Percentiles rank a stretch among this genome's conserved stretches.
Conservation (phyloP, 2,888 invertebrate species). For the Lithodes maja region DNA sequence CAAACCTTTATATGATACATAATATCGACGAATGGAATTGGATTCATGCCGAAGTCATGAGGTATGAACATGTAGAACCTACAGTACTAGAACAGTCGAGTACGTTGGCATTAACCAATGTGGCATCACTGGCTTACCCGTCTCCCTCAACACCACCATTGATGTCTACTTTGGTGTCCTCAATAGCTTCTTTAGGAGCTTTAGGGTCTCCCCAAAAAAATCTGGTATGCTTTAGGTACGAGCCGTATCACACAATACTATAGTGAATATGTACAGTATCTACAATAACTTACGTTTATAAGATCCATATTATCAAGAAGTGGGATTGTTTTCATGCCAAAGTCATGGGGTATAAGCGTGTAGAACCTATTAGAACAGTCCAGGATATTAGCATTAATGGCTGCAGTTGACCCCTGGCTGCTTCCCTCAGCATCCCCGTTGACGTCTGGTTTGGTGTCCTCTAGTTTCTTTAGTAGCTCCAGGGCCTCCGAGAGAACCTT, state of each 20-base stretch:
- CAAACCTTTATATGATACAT: no score
- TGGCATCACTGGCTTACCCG: conserved; percentile 76
- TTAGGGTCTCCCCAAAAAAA: conserved; percentile 78
- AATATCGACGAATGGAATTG: no score
- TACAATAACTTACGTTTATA: conserved; percentile 78
- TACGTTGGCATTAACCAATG: conserved; percentile 77
- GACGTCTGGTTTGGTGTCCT: conserved; percentile 27
- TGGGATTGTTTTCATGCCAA: conserved; percentile 89
- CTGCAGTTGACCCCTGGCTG: conserved; percentile 75
- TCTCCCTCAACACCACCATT: conserved; percentile 68
- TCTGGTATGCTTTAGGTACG: no score
- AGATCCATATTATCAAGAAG: conserved; percentile 84
- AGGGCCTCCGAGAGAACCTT: conserved; percentile 84
- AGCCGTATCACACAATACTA: no score
- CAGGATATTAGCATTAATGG: conserved; percentile 79
- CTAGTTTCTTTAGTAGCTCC: conserved; percentile 72
- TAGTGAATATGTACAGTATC: neutral
- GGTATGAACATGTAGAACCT: conserved; percentile 96
- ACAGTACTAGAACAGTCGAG: conserved; percentile 87
- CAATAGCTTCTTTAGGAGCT: conserved; percentile 71
- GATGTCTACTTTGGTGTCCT: conserved; percentile 27
- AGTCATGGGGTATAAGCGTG: conserved; percentile 95
- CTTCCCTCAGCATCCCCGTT: conserved; percentile 75
- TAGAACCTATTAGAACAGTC: conserved; percentile 95
- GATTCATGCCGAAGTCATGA: conserved; percentile 86